These are phyloP conservation scores for Napeogenes inachia DNA, from an alignment of 2,888 invertebrate species.

Conservation along the genomic window DNA sequence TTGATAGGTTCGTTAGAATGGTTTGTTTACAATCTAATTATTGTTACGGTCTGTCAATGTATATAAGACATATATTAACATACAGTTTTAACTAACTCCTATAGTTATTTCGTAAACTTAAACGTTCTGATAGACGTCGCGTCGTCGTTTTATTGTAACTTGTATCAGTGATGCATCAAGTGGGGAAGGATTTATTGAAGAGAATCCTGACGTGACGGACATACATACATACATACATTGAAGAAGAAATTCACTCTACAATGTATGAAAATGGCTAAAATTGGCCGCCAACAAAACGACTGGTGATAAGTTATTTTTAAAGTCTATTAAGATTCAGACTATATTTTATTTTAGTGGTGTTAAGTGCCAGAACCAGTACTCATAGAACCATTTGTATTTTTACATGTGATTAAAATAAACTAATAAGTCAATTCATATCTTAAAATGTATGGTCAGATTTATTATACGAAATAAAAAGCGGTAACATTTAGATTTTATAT, in stretches of 20 bases:
- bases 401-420: too few species aligned
- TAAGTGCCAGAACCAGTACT: too few species aligned
- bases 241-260: neutral
- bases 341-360: too few species aligned
- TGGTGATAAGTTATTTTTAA: neutral
- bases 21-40: too few species aligned
- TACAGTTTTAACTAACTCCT: neutral
- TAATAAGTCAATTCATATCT: too few species aligned
- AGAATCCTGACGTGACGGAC: slow-evolving; percentile 28
- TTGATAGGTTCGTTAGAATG: too few species aligned
- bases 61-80: neutral
- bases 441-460: too few species aligned
- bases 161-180: slow-evolving; percentile 17
- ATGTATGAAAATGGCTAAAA: neutral
- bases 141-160: slow-evolving; percentile 28
- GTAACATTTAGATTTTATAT: too few species aligned
- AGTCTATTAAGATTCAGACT: too few species aligned
- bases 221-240: slow-evolving; percentile 19
- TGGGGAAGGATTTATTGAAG: slow-evolving; percentile 39
- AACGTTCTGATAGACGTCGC: slow-evolving; percentile 17
- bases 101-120: neutral
- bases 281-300: neutral
- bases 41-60: too few species aligned
- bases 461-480: too few species aligned
- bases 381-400: too few species aligned